Percentiles rank a stretch among this genome's conserved stretches.
Conservation (phyloP, 2,797 vertebrate genomes). For the Oreonectes daqikongensis region DNA sequence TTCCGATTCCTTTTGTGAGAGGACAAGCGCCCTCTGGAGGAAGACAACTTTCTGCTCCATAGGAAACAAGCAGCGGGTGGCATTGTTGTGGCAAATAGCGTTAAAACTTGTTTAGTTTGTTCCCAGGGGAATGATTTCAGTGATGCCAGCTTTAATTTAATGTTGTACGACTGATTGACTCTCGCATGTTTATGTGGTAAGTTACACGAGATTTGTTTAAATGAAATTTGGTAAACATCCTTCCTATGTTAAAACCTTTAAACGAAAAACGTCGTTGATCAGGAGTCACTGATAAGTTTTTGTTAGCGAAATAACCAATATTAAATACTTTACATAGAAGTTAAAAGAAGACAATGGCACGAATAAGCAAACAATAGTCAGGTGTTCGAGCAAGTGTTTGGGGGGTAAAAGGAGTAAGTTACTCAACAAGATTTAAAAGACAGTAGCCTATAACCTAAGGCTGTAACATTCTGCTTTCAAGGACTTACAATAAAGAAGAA, state of each 20-base stretch:
- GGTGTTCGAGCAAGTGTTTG: too few species aligned
- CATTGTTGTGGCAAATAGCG: neutral
- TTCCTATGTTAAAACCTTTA: neutral
- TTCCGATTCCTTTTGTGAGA: neutral
- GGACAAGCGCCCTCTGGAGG: slow-evolving; percentile 19
- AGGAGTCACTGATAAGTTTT: too few species aligned
- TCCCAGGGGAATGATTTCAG: slow-evolving; percentile 33
- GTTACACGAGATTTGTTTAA: neutral
- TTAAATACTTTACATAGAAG: too few species aligned
- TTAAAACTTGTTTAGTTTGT: slow-evolving; percentile 10
- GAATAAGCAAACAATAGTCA: too few species aligned
- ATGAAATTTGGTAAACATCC: neutral
- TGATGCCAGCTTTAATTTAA: slow-evolving; percentile 17
- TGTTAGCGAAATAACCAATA: too few species aligned
- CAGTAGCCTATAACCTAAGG: too few species aligned
- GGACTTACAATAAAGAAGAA: slow-evolving; percentile 18
- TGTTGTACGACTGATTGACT: neutral
- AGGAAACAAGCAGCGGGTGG: neutral
- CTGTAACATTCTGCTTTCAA: slow-evolving; percentile 1
- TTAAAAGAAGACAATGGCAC: too few species aligned
- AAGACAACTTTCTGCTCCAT: neutral
- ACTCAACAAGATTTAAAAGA: neutral
- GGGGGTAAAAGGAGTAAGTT: neutral
- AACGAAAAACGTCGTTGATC: neutral
- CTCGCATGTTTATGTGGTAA: slow-evolving; percentile 15